Evolutionary conservation across 2,113 vertebrate species (phyloP), one percentile per base, ranked within the genome.

Genomic region (Vulpes lagopus): DNA sequence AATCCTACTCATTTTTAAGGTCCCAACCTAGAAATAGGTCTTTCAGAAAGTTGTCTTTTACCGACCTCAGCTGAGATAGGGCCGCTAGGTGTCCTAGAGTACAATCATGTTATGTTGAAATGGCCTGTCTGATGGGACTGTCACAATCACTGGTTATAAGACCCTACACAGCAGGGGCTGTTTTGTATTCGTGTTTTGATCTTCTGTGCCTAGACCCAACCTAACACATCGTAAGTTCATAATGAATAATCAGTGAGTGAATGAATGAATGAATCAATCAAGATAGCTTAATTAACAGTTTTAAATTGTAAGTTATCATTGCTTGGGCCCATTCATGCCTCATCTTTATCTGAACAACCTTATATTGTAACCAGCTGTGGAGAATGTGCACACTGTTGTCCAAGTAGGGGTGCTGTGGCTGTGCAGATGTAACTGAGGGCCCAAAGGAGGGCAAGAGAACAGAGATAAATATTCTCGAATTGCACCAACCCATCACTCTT

Each of bases 261-360:
- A 82, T 74, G 60, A 88, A 82, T 74, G 60, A 90, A 67, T 89
- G 15, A 81, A 88, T 91, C n/a, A 85, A 57, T 69, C 90, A 59
- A 27, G 83, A 76, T 62, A 38, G 60, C 74, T 91, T 92, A 79
- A 94, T 96, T 57, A 49, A 60, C 32, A n/a, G 53, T 79, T 85
- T 11, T 79, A 85, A 74, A 59, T 43, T 27, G 4, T 64, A 80
- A 82, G 27, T 73, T 65, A 30, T 87, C 78, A 71, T 74, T 25
- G 43, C 22, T 79, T 23, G n/a, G 62, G 64, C 17, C n/a, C 30
- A 0, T 43, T 27, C 43, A 59, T 43, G 23, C 53, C 51, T 90
- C 22, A 0, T 30, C 19, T 65, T 57, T 55, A 30, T 23, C 43
- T 43, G 25, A 55, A 4, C 43, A 73, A 17, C 22, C 49, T 71